Evolutionary conservation across 1,140 invertebrate genomes (phyloP).

Genomic region (Formica exsecta): DNA sequence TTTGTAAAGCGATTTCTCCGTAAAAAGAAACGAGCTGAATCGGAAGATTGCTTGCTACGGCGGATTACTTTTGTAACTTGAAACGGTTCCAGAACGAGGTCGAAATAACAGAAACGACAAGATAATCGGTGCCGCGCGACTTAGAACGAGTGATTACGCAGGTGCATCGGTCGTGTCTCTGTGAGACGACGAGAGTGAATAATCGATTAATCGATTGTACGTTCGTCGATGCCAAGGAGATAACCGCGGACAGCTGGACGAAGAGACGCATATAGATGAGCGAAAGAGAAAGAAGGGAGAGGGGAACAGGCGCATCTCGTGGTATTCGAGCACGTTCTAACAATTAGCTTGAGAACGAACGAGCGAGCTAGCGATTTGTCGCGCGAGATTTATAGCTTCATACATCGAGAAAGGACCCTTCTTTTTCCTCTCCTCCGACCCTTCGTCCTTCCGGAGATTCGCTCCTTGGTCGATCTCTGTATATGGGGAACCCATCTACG

Average conservation of each 20-base stretch:
- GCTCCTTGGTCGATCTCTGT: constrained; percentile 39
- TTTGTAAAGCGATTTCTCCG: neutral
- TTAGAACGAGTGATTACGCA: constrained; percentile 53
- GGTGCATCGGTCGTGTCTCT: constrained; percentile 53
- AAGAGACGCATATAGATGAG: constrained; percentile 8
- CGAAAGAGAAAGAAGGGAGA: constrained; percentile 13
- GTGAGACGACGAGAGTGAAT: constrained; percentile 58
- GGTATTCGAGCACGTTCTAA: constrained; percentile 78
- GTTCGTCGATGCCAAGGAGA: constrained; percentile 59
- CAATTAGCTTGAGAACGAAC: constrained; percentile 80
- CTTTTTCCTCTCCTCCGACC: constrained; percentile 5
- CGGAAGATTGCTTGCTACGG: neutral
- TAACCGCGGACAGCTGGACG: constrained; percentile 42
- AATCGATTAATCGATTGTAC: constrained; percentile 79
- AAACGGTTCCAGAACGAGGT: constrained; percentile 17
- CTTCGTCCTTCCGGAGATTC: constrained; percentile 22
- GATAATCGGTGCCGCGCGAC: constrained; percentile 66
- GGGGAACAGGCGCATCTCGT: constrained; percentile 42
- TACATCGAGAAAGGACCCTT: constrained; percentile 68
- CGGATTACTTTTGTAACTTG: neutral
- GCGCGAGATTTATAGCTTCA: constrained; percentile 81
- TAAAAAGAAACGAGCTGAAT: constrained; percentile 13
- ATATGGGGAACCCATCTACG: constrained; percentile 50
- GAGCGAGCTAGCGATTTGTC: constrained; percentile 78
- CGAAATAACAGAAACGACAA: constrained; percentile 64